Evolutionary conservation across 2,797 vertebrate species (phyloP).

Genomic region (Clarias fuscus): DNA sequence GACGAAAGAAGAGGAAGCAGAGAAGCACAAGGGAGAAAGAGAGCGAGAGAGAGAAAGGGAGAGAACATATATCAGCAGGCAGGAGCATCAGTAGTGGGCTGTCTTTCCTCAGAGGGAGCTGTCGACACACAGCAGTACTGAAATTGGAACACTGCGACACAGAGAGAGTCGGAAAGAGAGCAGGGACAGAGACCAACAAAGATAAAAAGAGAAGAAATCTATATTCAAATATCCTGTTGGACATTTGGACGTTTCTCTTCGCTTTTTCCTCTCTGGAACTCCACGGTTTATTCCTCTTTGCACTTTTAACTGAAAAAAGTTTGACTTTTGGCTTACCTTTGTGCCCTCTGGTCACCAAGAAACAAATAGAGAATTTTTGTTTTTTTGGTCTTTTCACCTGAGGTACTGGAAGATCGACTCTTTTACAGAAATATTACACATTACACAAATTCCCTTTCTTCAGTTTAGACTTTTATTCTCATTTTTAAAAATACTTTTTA

Average conservation of each 20-base stretch:
- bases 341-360: neutral
- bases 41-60: constrained; percentile 27
- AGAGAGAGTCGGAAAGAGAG: constrained; percentile 33
- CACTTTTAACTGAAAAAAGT: neutral
- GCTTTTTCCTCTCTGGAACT: constrained; percentile 36
- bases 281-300: constrained; percentile 28
- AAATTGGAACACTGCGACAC: constrained; percentile 65
- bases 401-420: neutral
- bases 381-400: constrained; percentile 41
- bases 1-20: neutral
- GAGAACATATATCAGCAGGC: constrained; percentile 11
- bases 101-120: constrained; percentile 61
- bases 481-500: constrained; percentile 12
- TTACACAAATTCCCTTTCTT: constrained; percentile 15
- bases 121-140: constrained; percentile 68
- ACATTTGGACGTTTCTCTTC: constrained; percentile 26
- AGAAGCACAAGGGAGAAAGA: neutral
- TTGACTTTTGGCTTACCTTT: constrained; percentile 15
- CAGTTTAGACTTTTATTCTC: constrained; percentile 35
- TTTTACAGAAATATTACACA: neutral
- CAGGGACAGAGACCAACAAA: constrained; percentile 33
- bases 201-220: constrained; percentile 34
- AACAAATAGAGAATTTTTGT: neutral
- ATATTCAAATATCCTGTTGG: constrained; percentile 23
- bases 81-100: constrained; percentile 42